phyloP scores from a whole-genome alignment of 2,797 vertebrate species.

The Spheniscus humboldti region DNA sequence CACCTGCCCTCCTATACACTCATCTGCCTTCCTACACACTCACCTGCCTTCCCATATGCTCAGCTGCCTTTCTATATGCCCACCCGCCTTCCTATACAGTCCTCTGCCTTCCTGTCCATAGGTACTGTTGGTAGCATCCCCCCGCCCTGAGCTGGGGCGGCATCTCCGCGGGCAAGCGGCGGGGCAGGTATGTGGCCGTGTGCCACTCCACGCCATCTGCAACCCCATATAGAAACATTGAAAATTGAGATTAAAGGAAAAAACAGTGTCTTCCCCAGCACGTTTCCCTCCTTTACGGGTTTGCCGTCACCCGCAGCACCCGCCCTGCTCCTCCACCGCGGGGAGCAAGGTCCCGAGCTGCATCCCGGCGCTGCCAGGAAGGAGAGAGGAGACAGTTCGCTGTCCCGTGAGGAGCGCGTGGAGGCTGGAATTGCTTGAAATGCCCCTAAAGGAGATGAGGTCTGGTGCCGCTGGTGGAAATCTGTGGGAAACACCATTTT shows the following conservation, averaged over 20 bases:
- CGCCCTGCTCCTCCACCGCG: rapidly evolving
- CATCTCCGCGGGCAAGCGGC: rapidly evolving
- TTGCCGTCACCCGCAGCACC: neutral
- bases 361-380: neutral
- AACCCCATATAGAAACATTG: neutral
- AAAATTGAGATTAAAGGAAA: neutral
- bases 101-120: neutral
- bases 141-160: neutral
- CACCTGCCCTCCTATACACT: rapidly evolving
- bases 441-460: neutral
- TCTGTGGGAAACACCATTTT: neutral
- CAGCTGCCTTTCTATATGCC: rapidly evolving
- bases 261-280: neutral
- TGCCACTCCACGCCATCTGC: rapidly evolving
- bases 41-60: rapidly evolving
- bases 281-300: neutral
- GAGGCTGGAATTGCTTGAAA: neutral
- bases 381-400: neutral
- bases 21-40: rapidly evolving
- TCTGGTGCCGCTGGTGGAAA: neutral
- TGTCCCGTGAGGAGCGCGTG: rapidly evolving
- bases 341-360: no score
- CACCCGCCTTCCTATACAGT: neutral
- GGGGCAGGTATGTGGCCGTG: rapidly evolving
- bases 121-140: neutral